phyloP scores from a whole-genome alignment of 1,140 invertebrate species.

The Trichogramma pretiosum region DNA sequence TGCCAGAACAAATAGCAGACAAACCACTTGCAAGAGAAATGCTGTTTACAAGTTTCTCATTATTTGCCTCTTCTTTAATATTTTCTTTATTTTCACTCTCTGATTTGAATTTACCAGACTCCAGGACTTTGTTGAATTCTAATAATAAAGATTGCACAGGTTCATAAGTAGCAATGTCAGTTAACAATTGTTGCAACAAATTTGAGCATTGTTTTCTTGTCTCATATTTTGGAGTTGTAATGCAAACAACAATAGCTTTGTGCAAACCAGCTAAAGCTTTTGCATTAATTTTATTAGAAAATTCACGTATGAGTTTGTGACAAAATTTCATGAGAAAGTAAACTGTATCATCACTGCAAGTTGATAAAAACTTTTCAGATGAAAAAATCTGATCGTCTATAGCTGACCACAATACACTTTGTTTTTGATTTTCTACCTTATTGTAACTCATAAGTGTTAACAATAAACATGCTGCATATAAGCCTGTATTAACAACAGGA shows the following conservation, averaged over 20 bases:
- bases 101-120: conserved; percentile 47
- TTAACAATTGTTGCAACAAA: conserved; percentile 34
- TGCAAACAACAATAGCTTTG: conserved; percentile 54
- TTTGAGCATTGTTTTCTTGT: conserved; percentile 31
- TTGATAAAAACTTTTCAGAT: conserved; percentile 69
- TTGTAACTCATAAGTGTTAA: conserved; percentile 54
- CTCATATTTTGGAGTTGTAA: conserved; percentile 44
- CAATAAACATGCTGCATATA: conserved; percentile 66
- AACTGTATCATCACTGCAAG: conserved; percentile 60
- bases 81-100: conserved; percentile 35
- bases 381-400: conserved; percentile 72
- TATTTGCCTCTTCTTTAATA: conserved; percentile 36
- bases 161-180: conserved; percentile 31
- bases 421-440: conserved; percentile 47
- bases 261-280: conserved; percentile 47
- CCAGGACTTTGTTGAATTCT: conserved; percentile 53
- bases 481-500: conserved; percentile 65
- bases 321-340: conserved; percentile 55
- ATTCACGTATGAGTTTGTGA: conserved; percentile 55
- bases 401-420: conserved; percentile 57
- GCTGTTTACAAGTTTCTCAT: conserved; percentile 28
- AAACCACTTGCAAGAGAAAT: conserved; percentile 38
- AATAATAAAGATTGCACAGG: conserved; percentile 47
- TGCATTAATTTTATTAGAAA: conserved; percentile 50
- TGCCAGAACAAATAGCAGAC: conserved; percentile 35